Percentiles rank a stretch among this genome's conserved stretches.
Conservation (phyloP, 2,797 vertebrate genomes). For the Muscicapa striata region DNA sequence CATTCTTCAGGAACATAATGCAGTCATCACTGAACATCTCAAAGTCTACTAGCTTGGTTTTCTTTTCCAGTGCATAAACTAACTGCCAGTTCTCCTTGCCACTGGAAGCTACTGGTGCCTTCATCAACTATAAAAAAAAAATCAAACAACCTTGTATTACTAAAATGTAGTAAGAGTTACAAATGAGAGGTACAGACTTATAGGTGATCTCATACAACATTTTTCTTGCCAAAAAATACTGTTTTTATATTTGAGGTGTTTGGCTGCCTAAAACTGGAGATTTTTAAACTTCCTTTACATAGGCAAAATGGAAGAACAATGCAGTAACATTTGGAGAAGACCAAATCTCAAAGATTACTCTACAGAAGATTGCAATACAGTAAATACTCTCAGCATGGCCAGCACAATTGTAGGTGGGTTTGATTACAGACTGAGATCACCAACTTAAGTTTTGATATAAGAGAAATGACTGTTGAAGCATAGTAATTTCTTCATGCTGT, state of each 20-base stretch:
- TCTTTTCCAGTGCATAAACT: constrained; percentile 78
- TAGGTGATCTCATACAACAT: not conserved
- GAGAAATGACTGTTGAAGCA: not conserved
- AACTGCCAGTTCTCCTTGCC: constrained; percentile 84
- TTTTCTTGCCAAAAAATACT: not conserved
- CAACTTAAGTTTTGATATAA: not conserved
- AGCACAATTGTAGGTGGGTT: not conserved
- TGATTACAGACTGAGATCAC: not conserved
- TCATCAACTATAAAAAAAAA: constrained; percentile 81
- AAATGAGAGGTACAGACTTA: not conserved
- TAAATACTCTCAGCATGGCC: not conserved
- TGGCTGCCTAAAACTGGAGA: not conserved
- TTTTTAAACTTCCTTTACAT: not conserved
- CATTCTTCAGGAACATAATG: constrained; percentile 80
- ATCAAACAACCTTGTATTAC: not conserved
- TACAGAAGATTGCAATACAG: not conserved
- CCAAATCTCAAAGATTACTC: not conserved
- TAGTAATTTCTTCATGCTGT: not conserved
- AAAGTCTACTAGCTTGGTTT: constrained; percentile 86
- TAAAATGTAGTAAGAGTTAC: not conserved
- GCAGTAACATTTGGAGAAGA: not conserved
- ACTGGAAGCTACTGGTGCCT: constrained; percentile 78
- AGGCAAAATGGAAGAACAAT: not conserved
- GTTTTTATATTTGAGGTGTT: not conserved
- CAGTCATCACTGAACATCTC: constrained; percentile 89